Base-by-base conservation (phyloP, 2,113 vertebrate genomes). In the Danionella cerebrum region DNA sequence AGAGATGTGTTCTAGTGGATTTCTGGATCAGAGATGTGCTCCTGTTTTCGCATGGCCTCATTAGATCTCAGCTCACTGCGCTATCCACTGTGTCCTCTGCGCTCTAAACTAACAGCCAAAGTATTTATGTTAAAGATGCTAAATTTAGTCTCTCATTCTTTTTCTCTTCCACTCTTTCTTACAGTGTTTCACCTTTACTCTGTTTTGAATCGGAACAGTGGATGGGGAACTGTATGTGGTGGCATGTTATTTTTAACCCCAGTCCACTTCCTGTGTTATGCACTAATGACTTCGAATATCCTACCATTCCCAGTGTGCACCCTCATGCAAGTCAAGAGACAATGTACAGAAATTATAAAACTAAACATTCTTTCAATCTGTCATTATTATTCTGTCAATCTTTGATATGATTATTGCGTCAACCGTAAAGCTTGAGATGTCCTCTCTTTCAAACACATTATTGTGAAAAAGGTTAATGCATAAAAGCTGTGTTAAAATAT, bases 41-140 rank as follows among this genome's bases (percentile, higher is more conserved):
- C 54, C 63, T 63, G 54, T 39, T 62, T 72, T 41, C 31, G 41
- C 11, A 1, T 67, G 68, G 55, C 73, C 73, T 75, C 57, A 63
- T 75, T 75, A 67, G 55, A 48, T 41, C 48, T 29, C 11, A n/a
- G 62, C 62, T 47, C n/a, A n/a, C 44, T 55, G 68, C 47, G 33
- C 67, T 24, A 65, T 68, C 54, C 41, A 35, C 21, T 62, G 29
- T 64, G 60, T 64, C 60, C 60, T 64, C 59, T 64, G 13, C 19
- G 27, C 62, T 67, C 57, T 21, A 62, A 75, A 71, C 48, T 71
- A 55, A 50, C 16, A 42, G 39, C 25, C 45, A 44, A 52, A 63
- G 62, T 62, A 75, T 75, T 44, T 75, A 69, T 75, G 68, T 75
- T 71, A 75, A 67, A 67, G 21, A 29, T 33, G 48, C 73, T 75